phyloP scores from a whole-genome alignment of 1,140 invertebrate genomes.

The Drosophila ficusphila region DNA sequence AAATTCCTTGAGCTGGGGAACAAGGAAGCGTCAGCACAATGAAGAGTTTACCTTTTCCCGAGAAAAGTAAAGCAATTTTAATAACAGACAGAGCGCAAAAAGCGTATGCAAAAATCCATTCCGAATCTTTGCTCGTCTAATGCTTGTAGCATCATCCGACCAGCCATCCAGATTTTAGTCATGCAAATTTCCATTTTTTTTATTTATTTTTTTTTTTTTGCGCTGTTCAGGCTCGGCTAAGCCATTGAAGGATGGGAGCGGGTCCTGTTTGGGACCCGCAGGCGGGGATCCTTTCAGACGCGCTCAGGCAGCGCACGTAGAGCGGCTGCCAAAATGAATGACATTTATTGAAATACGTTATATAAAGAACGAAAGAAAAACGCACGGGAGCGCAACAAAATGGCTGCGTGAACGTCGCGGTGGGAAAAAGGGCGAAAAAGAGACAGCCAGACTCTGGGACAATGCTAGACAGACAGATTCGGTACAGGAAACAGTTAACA shows the following conservation, averaged over 20 bases:
- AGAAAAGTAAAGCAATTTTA: slow-evolving; percentile 55
- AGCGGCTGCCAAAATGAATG: slow-evolving; percentile 78
- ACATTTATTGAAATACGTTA: slow-evolving; percentile 78
- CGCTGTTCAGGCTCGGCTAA: slow-evolving; percentile 31
- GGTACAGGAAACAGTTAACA: background rate
- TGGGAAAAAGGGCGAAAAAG: slow-evolving; percentile 5
- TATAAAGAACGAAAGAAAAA: slow-evolving; percentile 58
- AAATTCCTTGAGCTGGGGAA: slow-evolving; percentile 7
- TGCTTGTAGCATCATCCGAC: slow-evolving; percentile 34
- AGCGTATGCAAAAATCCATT: slow-evolving; percentile 72
- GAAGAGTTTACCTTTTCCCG: slow-evolving; percentile 34
- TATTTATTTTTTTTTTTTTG: background rate
- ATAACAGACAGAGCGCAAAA: slow-evolving; percentile 70
- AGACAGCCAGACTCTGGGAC: slow-evolving; percentile 20
- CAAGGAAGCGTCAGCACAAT: slow-evolving; percentile 12
- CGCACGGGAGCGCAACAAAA: slow-evolving; percentile 64
- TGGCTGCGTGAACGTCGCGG: slow-evolving; percentile 35
- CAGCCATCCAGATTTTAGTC: slow-evolving; percentile 50
- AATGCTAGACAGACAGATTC: slow-evolving; percentile 25
- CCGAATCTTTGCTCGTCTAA: slow-evolving; percentile 67
- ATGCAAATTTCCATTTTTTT: slow-evolving; percentile 57
- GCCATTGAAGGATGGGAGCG: slow-evolving; percentile 3
- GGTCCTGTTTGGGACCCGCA: slow-evolving; percentile 12
- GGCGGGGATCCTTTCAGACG: slow-evolving; percentile 55
- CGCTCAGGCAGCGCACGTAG: slow-evolving; percentile 72